phyloP scores from a whole-genome alignment of 1,140 invertebrate genomes.

The Drosophila miranda region DNA sequence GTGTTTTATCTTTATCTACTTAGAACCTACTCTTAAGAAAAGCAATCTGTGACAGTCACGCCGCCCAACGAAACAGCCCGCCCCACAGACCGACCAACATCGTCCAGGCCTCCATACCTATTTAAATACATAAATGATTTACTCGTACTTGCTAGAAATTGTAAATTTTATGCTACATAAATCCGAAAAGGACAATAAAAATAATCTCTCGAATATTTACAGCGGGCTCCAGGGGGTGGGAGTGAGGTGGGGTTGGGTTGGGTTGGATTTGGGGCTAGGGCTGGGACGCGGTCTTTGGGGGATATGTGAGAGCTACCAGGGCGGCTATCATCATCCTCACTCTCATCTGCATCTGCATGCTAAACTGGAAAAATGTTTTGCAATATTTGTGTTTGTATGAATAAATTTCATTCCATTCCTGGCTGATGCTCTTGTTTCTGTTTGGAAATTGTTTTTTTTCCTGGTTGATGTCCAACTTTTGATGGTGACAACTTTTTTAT shows the following conservation, averaged over 20 bases:
- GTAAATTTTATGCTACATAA: constrained; percentile 52
- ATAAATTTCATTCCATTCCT: constrained; percentile 11
- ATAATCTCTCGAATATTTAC: constrained; percentile 55
- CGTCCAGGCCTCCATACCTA: constrained; percentile 8
- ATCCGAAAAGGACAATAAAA: constrained; percentile 55
- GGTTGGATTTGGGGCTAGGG: background rate
- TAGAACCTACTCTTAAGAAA: constrained; percentile 24
- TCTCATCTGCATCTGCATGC: constrained; percentile 57
- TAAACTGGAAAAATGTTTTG: constrained; percentile 58
- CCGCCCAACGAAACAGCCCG: constrained; percentile 6
- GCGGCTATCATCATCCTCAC: constrained; percentile 43
- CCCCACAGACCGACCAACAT: background rate
- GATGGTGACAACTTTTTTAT: constrained; percentile 48
- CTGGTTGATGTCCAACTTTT: constrained; percentile 39
- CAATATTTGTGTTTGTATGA: constrained; percentile 36
- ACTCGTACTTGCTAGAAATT: constrained; percentile 45
- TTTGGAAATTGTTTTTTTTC: constrained; percentile 24
- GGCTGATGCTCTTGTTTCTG: background rate
- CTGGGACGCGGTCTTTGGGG: constrained; percentile 16
- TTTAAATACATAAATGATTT: constrained; percentile 34
- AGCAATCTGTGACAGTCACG: constrained; percentile 16
- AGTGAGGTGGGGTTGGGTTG: background rate
- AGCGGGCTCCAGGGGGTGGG: constrained; percentile 24
- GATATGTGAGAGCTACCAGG: constrained; percentile 53
- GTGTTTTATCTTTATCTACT: constrained; percentile 41